A percentile compares a stretch with the other conserved stretches of the same genome.
Conservation (phyloP, 2,797 vertebrate genomes). For the Merluccius polli region DNA sequence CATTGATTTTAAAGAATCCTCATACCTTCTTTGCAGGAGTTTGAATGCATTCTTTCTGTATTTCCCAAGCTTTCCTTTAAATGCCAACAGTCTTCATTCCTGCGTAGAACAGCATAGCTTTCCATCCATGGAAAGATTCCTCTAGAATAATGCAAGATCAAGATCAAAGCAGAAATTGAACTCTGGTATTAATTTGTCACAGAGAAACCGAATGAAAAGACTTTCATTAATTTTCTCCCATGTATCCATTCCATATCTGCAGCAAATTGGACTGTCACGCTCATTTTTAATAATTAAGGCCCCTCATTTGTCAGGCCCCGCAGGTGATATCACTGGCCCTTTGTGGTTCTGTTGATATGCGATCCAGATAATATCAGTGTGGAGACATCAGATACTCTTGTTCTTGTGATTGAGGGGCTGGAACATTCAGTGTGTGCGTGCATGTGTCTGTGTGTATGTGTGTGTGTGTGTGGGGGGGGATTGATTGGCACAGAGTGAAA, state of each 20-base stretch:
- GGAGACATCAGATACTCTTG: conserved; percentile 69
- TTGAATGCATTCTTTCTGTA: not conserved
- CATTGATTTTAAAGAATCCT: not conserved
- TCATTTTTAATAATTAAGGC: conserved; percentile 75
- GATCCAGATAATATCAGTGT: conserved; percentile 73
- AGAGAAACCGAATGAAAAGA: conserved; percentile 37
- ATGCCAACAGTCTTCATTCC: not conserved
- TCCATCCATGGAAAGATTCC: conserved; percentile 2
- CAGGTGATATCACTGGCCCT: conserved; percentile 68
- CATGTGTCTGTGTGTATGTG: conserved; percentile 10
- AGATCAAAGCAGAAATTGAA: conserved; percentile 40
- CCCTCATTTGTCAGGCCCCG: conserved; percentile 67
- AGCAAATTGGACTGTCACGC: conserved; percentile 65
- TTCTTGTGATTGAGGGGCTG: conserved; percentile 68
- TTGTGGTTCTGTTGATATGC: conserved; percentile 70
- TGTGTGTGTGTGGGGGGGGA: not conserved
- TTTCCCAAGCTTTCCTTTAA: not conserved
- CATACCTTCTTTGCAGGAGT: not conserved
- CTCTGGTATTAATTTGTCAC: conserved; percentile 27
- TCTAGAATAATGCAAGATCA: conserved; percentile 6
- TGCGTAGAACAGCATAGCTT: not conserved
- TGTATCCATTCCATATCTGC: conserved; percentile 69
- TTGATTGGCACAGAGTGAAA: conserved; percentile 13
- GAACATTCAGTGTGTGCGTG: conserved; percentile 12
- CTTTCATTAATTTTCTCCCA: conserved; percentile 60